Percentiles rank a stretch among this genome's conserved stretches.
These are phyloP conservation scores for Galeopsomyia nigrocyanea DNA, from an alignment of 2,888 invertebrate genomes.

Conservation along the genomic window DNA sequence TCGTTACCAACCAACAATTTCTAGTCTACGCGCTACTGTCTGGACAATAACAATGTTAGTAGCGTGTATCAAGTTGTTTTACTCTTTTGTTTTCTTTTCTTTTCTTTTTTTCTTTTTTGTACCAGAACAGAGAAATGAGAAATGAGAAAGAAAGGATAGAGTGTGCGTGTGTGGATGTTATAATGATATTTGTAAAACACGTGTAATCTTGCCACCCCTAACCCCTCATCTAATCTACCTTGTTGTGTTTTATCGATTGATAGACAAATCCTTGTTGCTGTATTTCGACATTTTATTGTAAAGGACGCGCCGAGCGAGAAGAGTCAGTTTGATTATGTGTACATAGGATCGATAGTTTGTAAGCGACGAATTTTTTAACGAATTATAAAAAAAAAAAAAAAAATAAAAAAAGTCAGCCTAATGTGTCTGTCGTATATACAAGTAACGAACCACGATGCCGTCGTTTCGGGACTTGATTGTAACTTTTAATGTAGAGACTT, in stretches of 20 bases:
- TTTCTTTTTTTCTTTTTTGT: constrained; percentile 18
- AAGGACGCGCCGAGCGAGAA: constrained; percentile 12
- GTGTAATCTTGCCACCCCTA: constrained; percentile 11
- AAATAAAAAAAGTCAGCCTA: constrained; percentile 36
- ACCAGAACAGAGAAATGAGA: not conserved
- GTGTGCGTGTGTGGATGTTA: constrained; percentile 1
- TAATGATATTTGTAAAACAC: not conserved
- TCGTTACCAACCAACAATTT: constrained; percentile 11
- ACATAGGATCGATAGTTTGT: constrained; percentile 43
- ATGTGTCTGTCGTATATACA: constrained; percentile 25
- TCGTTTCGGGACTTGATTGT: not conserved
- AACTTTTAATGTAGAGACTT: not conserved
- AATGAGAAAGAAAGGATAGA: no score
- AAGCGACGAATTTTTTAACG: constrained; percentile 38
- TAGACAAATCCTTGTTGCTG: constrained; percentile 51
- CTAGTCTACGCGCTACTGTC: constrained; percentile 46
- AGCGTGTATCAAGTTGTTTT: no score
- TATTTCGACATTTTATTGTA: constrained; percentile 66
- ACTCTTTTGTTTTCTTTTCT: not conserved
- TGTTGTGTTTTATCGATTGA: constrained; percentile 62
- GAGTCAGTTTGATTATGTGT: constrained; percentile 18
- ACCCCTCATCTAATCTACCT: constrained; percentile 51
- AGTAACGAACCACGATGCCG: not conserved
- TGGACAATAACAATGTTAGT: no score
- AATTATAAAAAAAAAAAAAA: constrained; percentile 40